Evolutionary conservation across 2,888 invertebrate species (phyloP), one percentile per base, ranked within the genome.

Genomic region (Drosophila lutescens): DNA sequence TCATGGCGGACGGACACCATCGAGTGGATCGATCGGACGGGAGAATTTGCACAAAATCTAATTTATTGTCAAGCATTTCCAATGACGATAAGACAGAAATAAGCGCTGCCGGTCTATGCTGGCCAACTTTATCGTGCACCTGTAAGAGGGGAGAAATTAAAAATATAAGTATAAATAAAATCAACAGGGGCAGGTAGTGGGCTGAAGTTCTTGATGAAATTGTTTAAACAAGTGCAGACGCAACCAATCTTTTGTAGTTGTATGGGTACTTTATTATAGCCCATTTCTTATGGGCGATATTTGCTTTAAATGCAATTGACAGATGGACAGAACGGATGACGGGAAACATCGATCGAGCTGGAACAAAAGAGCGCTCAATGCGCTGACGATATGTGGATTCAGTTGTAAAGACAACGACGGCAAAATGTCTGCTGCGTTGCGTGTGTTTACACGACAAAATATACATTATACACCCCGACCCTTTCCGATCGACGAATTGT

Each of bases 31-130:
- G 74, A 49, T 65, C 60, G 59, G 26, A 56, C 66, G 34, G 49
- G 67, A 85, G 63, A 78, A 82, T 82, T 77, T 72, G 80, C 86
- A 80, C 78, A 85, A 85, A 85, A 80, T 82, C 83, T 80, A 86
- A 86, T 83, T 83, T 86, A 82, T 86, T 83, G 82, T 80, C 84
- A 79, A 79, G 79, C 80, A 82, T 85, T 82, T 73, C 68, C 50
- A 76, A 56, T 63, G 56, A 69, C 79, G 82, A 86, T 82, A 82
- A 82, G 82, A 77, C 83, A 73, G 73, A 73, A 59, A 57, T 46
- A 51, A 38, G 76, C 51, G 26, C 20, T 13, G 44, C 30, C n/a
- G 40, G 62, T 62, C 76, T 60, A 63, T 65, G 58, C 54, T 82
- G 51, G 54, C 61, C 38, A 58, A 60, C 84, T 77, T 77, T 79